Base-by-base conservation (phyloP, 1,140 invertebrate species). In the Gonioctena quinquepunctata region DNA sequence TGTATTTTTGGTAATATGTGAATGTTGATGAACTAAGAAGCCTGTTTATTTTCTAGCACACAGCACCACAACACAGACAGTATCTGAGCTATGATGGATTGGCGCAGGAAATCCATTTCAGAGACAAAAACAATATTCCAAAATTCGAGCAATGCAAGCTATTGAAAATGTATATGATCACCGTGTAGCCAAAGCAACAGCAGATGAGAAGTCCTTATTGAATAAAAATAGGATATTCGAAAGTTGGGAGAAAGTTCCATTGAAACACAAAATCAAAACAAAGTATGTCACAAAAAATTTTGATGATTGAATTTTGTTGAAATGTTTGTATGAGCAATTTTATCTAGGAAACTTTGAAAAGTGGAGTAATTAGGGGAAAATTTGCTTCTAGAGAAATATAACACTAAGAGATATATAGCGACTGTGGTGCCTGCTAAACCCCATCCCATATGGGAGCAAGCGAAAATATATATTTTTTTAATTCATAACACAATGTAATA, bases 1-100 rank as follows among this genome's bases (percentile, higher is more conserved):
- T n/a, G n/a, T n/a, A n/a, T n/a, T n/a, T n/a, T n/a, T n/a, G n/a
- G n/a, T n/a, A n/a, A n/a, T n/a, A 42, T 42, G 33, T 42, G 33
- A 42, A 42, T 42, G n/a, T n/a, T n/a, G n/a, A 23, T 7, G 16
- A 22, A 8, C 11, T 62, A n/a, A 7, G 18, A 26, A 48, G 52
- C 23, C 18, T n/a, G n/a, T 42, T 54, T 28, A 1, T 33, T 77
- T 79, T 84, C 65, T 76, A 93, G 88, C 93, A 96, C 77, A 95
- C 92, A 69, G 92, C 92, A 18, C 94, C 94, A 0, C 94, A 96
- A 81, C 95, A 96, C 80, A 87, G 95, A 25, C 94, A 95, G 77
- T 96, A 94, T 80, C 84, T 96, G 48, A 91, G 86, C 66, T 93
- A 89, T 82, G 93, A 93, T 74, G 92, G 92, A 19, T 81, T 92